Conservation (phyloP, 2,797 vertebrate species). For the Scolopax bukidnonensis region DNA sequence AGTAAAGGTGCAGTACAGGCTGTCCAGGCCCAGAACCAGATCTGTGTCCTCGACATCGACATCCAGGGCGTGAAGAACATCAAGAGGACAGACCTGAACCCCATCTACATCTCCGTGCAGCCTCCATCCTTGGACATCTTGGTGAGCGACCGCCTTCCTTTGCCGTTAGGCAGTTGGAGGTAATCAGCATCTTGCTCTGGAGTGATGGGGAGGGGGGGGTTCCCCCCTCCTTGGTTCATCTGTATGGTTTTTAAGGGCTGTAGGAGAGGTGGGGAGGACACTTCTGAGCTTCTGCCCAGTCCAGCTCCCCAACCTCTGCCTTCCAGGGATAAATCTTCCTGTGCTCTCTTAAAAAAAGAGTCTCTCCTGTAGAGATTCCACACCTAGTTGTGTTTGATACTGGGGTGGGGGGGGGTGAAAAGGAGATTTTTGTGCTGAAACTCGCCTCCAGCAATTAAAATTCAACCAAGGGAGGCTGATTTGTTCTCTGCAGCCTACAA, state of each 20-base stretch:
- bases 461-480: background rate
- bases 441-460: background rate
- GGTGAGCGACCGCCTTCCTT: conserved; percentile 79
- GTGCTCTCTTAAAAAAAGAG: background rate
- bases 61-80: conserved; percentile 96
- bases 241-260: accelerated
- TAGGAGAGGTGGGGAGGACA: background rate
- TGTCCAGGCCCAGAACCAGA: conserved; percentile 93
- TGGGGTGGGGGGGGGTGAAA: background rate
- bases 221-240: background rate
- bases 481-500: background rate
- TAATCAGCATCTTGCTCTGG: background rate
- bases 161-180: conserved; percentile 43
- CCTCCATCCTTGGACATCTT: conserved; percentile 88
- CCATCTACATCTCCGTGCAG: conserved; percentile 94
- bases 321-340: background rate
- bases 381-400: accelerated
- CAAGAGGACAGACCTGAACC: conserved; percentile 89
- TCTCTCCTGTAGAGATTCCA: background rate
- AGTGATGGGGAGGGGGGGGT: background rate
- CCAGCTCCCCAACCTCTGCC: background rate
- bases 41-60: conserved; percentile 95
- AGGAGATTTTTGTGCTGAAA: background rate
- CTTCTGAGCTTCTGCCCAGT: background rate
- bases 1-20: conserved; percentile 92